phyloP scores from a whole-genome alignment of 1,140 invertebrate genomes.

The Penaeus indicus region DNA sequence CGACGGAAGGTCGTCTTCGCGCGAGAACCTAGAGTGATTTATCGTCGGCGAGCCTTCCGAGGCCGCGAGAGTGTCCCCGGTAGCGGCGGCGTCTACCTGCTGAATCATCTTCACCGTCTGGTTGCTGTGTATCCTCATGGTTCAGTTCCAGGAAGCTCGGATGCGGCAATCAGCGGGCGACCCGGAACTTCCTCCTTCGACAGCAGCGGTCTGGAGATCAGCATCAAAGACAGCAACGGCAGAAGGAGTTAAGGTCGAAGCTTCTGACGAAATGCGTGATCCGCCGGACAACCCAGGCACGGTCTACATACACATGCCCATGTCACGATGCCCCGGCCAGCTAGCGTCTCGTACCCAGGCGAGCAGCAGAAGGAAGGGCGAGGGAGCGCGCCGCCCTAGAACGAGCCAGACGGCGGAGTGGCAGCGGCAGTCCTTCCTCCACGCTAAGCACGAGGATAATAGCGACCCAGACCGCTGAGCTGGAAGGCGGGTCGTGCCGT shows the following conservation, averaged over 20 bases:
- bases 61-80: background rate
- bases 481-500: constrained; percentile 14
- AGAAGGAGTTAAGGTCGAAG: no score
- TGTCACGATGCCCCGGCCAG: background rate
- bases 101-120: constrained; percentile 36
- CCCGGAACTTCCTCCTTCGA: background rate
- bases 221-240: no score
- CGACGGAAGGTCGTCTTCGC: background rate
- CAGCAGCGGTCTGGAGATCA: background rate
- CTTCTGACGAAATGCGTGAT: no score
- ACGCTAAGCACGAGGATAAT: constrained; percentile 43
- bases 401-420: background rate
- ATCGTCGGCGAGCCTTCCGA: background rate
- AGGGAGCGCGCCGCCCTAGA: background rate
- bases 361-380: background rate
- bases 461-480: constrained; percentile 20
- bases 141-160: no score
- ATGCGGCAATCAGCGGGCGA: background rate
- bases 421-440: constrained; percentile 20
- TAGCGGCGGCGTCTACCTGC: background rate
- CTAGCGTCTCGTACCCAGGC: background rate
- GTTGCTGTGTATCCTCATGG: constrained; percentile 31
- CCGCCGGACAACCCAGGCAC: background rate
- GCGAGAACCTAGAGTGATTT: no score
- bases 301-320: background rate